Percentiles rank a stretch among this genome's conserved stretches.
Evolutionary conservation across 2,113 vertebrate genomes (phyloP).

Genomic region (Benitochromis conjunctus): DNA sequence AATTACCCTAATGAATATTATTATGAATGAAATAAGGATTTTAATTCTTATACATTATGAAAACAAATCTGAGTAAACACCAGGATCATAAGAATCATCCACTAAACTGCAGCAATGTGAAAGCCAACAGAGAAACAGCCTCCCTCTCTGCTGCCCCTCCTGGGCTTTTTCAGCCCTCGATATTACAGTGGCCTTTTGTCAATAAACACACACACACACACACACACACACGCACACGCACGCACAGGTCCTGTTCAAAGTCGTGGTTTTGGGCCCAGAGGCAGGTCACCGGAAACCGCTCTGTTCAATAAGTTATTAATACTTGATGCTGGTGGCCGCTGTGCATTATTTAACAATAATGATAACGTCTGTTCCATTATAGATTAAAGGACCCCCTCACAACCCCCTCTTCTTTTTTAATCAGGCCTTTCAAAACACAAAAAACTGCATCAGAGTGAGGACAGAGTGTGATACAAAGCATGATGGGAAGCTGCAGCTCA

Average conservation of each 20-base stretch:
- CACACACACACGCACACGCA: background rate
- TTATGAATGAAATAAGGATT: background rate
- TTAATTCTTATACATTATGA: background rate
- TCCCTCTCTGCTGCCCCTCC: background rate
- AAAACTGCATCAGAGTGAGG: constrained; percentile 2
- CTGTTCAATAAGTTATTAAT: constrained; percentile 76
- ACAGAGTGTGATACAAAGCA: background rate
- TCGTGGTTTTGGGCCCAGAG: constrained; percentile 45
- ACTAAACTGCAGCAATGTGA: background rate
- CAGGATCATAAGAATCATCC: background rate
- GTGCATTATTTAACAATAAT: constrained; percentile 78
- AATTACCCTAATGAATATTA: background rate
- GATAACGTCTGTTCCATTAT: constrained; percentile 76
- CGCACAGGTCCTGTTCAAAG: constrained; percentile 28
- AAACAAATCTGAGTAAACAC: background rate
- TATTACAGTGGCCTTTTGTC: constrained; percentile 39
- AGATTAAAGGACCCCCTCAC: constrained; percentile 59
- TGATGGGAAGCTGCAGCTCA: background rate
- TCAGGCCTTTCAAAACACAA: constrained; percentile 50
- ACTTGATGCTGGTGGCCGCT: constrained; percentile 67
- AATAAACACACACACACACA: constrained; percentile 29
- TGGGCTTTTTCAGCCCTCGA: background rate
- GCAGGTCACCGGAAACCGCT: constrained; percentile 63
- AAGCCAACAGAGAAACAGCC: background rate
- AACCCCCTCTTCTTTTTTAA: constrained; percentile 36